Evolutionary conservation across 2,888 invertebrate species (phyloP).

Genomic region (Tholera decimalis): DNA sequence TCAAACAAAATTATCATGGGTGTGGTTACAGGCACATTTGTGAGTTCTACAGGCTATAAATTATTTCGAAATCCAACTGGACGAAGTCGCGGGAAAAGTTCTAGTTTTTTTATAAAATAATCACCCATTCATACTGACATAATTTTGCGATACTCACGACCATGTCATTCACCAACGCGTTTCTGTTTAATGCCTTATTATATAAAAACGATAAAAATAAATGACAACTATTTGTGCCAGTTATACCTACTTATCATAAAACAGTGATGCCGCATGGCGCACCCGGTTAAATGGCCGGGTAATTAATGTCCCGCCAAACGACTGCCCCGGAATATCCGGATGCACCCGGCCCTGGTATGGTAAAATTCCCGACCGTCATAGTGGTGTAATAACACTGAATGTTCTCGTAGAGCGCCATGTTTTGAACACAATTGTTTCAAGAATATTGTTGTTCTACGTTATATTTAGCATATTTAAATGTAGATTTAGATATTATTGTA

Average conservation of each 20-base stretch:
- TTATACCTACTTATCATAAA: constrained; percentile 64
- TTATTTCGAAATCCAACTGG: too few species aligned
- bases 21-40: too few species aligned
- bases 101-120: too few species aligned
- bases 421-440: constrained; percentile 47
- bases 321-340: constrained; percentile 75
- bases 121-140: background rate
- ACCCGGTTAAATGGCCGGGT: constrained; percentile 78
- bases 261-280: constrained; percentile 66
- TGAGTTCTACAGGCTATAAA: too few species aligned
- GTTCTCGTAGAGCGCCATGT: constrained; percentile 45
- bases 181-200: constrained; percentile 40
- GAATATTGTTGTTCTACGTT: constrained; percentile 49
- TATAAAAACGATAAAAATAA: constrained; percentile 56
- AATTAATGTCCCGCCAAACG: constrained; percentile 83
- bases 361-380: constrained; percentile 68
- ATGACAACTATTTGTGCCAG: constrained; percentile 51
- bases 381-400: constrained; percentile 58
- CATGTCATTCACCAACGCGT: constrained; percentile 15
- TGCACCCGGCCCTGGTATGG: constrained; percentile 71
- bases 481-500: background rate
- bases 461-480: constrained; percentile 21
- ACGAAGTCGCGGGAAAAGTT: too few species aligned
- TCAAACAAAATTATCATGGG: too few species aligned
- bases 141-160: background rate